Evolutionary conservation across 2,888 invertebrate species (phyloP).

Genomic region (Apantesis nais): DNA sequence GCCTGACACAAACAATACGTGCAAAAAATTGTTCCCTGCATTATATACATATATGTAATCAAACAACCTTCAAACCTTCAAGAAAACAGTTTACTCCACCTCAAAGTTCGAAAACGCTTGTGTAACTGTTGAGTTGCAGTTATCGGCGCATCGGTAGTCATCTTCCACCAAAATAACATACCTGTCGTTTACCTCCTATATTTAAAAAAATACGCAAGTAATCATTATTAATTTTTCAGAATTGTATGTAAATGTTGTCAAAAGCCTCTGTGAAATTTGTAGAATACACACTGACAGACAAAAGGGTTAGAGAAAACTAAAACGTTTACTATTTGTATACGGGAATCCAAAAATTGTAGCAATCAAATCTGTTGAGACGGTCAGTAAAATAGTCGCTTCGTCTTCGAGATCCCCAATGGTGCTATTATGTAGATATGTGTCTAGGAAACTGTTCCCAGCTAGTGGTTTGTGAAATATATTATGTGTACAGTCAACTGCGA

Average conservation of each 20-base stretch:
- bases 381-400: not conserved
- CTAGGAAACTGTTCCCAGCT: not conserved
- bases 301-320: not conserved
- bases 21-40: too few species aligned
- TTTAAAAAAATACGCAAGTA: too few species aligned
- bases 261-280: not conserved
- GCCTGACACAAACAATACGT: too few species aligned
- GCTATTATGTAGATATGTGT: not conserved
- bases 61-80: too few species aligned
- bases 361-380: not conserved
- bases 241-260: not conserved
- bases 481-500: slow-evolving; percentile 4
- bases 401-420: not conserved
- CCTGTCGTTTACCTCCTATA: too few species aligned
- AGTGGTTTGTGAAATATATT: slow-evolving; percentile 1
- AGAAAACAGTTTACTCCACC: too few species aligned
- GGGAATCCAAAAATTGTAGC: not conserved
- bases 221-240: not conserved
- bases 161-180: too few species aligned
- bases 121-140: too few species aligned
- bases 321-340: not conserved
- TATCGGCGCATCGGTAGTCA: too few species aligned
- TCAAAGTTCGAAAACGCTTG: too few species aligned
- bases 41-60: too few species aligned
- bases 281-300: not conserved